phyloP scores from a whole-genome alignment of 2,797 vertebrate genomes.

The Hemitrygon akajei region DNA sequence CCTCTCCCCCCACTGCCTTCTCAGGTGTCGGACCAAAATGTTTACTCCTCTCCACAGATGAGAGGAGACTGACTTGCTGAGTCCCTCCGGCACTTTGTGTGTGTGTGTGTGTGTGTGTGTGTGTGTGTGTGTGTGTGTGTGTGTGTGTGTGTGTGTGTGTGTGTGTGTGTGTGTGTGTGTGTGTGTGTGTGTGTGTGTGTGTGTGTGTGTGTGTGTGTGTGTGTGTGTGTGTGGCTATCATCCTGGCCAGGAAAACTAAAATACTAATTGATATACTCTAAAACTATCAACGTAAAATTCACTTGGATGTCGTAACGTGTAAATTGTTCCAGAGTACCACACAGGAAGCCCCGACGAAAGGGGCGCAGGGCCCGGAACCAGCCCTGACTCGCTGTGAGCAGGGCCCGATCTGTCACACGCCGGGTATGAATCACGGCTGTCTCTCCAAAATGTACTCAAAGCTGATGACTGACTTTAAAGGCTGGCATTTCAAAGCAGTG shows the following conservation, averaged over 20 bases:
- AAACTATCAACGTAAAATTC: background rate
- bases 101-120: too few relatives aligned
- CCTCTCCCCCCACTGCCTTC: too few relatives aligned
- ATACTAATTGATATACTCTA: background rate
- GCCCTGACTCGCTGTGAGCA: background rate
- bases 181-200: too few relatives aligned
- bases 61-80: too few relatives aligned
- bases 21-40: too few relatives aligned
- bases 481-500: background rate
- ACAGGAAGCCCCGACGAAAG: background rate
- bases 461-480: background rate
- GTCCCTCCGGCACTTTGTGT: too few relatives aligned
- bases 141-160: too few relatives aligned
- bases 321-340: background rate
- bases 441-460: background rate
- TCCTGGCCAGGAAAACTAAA: background rate
- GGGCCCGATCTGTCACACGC: background rate
- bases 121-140: too few relatives aligned
- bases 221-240: too few relatives aligned
- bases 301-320: background rate
- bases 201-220: too few relatives aligned
- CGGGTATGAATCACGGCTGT: background rate
- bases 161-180: too few relatives aligned
- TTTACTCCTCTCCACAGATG: too few relatives aligned
- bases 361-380: background rate